Percentiles rank a stretch among this genome's conserved stretches.
phyloP scores from a whole-genome alignment of 2,797 vertebrate species.

The Menidia menidia region DNA sequence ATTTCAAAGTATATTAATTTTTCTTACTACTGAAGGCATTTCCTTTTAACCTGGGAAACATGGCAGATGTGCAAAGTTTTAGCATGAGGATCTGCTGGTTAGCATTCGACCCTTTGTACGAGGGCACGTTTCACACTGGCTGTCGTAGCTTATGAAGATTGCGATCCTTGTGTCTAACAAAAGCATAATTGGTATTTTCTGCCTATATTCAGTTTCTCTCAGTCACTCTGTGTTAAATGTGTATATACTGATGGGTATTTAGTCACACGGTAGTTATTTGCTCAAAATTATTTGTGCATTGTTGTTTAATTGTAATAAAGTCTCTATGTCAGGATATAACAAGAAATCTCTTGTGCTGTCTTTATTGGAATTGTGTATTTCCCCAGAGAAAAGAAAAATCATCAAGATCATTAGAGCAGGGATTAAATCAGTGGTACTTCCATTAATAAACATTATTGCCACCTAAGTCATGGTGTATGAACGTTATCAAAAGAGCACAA shows the following conservation, averaged over 20 bases:
- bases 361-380: too few species aligned
- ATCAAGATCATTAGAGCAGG: too few species aligned
- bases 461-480: too few species aligned
- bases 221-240: constrained; percentile 24
- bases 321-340: constrained; percentile 34
- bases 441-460: too few species aligned
- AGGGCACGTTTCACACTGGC: constrained; percentile 3
- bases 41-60: constrained; percentile 33
- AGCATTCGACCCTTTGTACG: constrained; percentile 33
- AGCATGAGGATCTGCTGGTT: constrained; percentile 30
- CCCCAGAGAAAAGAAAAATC: too few species aligned
- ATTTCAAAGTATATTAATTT: constrained; percentile 43
- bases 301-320: constrained; percentile 66
- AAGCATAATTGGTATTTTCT: constrained; percentile 11
- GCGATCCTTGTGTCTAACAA: constrained; percentile 19
- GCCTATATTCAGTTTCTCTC: constrained; percentile 30
- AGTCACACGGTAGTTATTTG: constrained; percentile 24
- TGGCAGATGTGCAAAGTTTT: constrained; percentile 25
- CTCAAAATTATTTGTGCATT: constrained; percentile 42
- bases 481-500: too few species aligned
- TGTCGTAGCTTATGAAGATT: constrained; percentile 3
- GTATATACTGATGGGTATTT: constrained; percentile 21
- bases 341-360: not conserved
- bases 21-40: constrained; percentile 47
- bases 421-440: too few species aligned